These are phyloP conservation scores for Ceuthmochares aereus DNA, from an alignment of 2,113 vertebrate species.

Conservation along the genomic window DNA sequence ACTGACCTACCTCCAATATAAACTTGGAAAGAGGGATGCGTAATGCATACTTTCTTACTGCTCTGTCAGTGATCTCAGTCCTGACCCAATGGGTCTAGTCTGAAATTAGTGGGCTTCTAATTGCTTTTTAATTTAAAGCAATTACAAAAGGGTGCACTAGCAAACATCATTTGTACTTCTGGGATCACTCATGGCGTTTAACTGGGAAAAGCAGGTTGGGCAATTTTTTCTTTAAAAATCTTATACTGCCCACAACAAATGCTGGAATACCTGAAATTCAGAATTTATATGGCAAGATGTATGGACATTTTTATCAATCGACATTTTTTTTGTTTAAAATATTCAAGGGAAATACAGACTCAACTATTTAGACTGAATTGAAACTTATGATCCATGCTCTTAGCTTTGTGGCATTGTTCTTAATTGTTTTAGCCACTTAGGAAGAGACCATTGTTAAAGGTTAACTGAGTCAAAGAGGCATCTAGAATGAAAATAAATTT, in stretches of 20 bases:
- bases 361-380: not conserved
- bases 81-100: conserved; percentile 54
- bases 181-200: not conserved
- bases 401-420: conserved; percentile 4
- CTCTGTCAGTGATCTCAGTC: conserved; percentile 37
- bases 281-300: not conserved
- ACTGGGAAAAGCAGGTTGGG: not conserved
- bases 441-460: conserved; percentile 39
- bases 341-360: not conserved
- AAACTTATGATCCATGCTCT: conserved; percentile 44
- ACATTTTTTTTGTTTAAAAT: not conserved
- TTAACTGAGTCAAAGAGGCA: conserved; percentile 50
- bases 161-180: conserved; percentile 52
- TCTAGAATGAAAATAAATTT: conserved; percentile 47
- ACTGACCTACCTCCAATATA: conserved; percentile 13
- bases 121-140: conserved; percentile 75
- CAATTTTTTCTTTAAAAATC: not conserved
- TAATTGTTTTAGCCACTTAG: conserved; percentile 53
- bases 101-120: conserved; percentile 68
- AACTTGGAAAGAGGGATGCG: conserved; percentile 19
- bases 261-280: not conserved
- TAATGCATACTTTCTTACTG: conserved; percentile 25
- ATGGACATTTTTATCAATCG: not conserved
- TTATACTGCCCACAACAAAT: not conserved
- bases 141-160: conserved; percentile 55